A percentile compares a stretch with the other conserved stretches of the same genome.
Conservation (phyloP, 2,797 vertebrate genomes). For the Cyprinella venusta region DNA sequence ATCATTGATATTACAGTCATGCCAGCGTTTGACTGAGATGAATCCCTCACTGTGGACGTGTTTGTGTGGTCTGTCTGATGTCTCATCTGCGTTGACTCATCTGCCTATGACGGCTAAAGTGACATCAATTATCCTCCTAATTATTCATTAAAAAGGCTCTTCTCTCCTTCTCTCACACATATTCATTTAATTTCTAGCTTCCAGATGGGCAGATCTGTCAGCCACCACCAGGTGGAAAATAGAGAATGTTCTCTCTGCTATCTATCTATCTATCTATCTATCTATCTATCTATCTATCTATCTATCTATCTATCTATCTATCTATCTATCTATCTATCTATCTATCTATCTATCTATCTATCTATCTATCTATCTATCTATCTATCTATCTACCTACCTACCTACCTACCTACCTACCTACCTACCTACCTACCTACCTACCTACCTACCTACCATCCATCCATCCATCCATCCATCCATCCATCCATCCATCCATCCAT, state of each 20-base stretch:
- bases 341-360: too few species aligned
- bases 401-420: too few species aligned
- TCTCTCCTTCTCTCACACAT: slow-evolving; percentile 31
- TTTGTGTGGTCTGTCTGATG: slow-evolving; percentile 33
- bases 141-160: slow-evolving; percentile 74
- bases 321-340: too few species aligned
- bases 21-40: slow-evolving; percentile 10
- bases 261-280: too few species aligned
- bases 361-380: too few species aligned
- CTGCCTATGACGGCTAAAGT: slow-evolving; percentile 78
- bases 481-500: too few species aligned
- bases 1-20: slow-evolving; percentile 28
- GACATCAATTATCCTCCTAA: slow-evolving; percentile 82
- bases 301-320: too few species aligned
- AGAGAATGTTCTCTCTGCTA: not conserved
- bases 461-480: too few species aligned
- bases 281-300: rapidly evolving
- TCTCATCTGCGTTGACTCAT: slow-evolving; percentile 63
- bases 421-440: rapidly evolving
- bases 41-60: slow-evolving; percentile 14
- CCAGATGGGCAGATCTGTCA: slow-evolving; percentile 18
- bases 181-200: slow-evolving; percentile 21
- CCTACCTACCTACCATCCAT: rapidly evolving
- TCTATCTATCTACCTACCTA: too few species aligned
- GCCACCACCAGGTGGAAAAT: slow-evolving; percentile 1